Evolutionary conservation across 2,113 vertebrate species (phyloP).

Genomic region (Cynopterus brachyotis): DNA sequence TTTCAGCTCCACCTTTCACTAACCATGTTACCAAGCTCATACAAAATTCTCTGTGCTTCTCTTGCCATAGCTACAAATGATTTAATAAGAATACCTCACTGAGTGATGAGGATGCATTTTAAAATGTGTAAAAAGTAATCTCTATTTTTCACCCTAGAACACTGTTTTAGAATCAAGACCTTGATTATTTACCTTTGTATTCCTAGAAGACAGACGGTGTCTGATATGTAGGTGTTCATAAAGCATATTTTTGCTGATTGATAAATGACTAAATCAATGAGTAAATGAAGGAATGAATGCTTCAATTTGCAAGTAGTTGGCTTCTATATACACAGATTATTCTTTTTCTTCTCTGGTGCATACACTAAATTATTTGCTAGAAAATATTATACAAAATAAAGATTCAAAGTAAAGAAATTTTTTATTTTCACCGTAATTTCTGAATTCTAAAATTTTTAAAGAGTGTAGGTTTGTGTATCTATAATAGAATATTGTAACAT

Average conservation of each 20-base stretch:
- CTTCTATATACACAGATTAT: neutral
- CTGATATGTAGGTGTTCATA: neutral
- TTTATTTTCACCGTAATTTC: neutral
- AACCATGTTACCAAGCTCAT: neutral
- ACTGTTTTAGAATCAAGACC: neutral
- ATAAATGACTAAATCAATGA: neutral
- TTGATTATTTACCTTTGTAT: neutral
- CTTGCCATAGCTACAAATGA: neutral
- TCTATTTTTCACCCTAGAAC: neutral
- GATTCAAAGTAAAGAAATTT: neutral
- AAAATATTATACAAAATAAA: neutral
- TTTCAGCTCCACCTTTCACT: neutral
- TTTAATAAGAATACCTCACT: neutral
- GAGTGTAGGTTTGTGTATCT: neutral
- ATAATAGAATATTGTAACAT: neutral
- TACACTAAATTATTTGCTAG: neutral
- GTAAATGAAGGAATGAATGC: neutral
- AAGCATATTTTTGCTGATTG: neutral
- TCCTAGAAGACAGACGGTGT: neutral
- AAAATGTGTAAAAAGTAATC: neutral
- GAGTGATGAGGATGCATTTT: neutral
- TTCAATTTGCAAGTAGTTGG: neutral
- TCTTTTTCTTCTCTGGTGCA: neutral
- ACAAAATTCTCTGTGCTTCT: neutral
- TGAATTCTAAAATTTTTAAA: neutral